Conservation (phyloP, 2,113 vertebrate genomes). For the Triplophysa tibetana region DNA sequence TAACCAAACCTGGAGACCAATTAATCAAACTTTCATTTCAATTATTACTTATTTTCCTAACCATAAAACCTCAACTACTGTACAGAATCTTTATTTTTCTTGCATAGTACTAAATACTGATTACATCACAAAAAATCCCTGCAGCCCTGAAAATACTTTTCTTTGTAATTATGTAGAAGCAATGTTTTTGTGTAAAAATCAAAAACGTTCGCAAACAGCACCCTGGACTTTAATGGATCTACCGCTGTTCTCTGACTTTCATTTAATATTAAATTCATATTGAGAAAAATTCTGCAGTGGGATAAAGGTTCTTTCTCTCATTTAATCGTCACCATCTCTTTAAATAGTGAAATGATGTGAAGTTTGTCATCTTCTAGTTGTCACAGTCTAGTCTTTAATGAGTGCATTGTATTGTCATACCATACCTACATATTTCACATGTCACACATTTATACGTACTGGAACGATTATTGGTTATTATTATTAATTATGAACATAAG, state of each 20-base stretch:
- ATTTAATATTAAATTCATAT: slow-evolving; percentile 50
- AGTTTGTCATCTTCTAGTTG: no score
- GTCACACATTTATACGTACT: no score
- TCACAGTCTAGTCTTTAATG: background rate
- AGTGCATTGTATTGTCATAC: background rate
- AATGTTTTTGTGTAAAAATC: slow-evolving; percentile 13
- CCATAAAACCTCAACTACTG: background rate
- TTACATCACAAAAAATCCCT: background rate
- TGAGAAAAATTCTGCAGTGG: slow-evolving; percentile 53
- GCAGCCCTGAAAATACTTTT: background rate
- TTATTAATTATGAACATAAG: no score
- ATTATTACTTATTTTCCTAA: background rate
- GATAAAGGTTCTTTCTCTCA: slow-evolving; percentile 35
- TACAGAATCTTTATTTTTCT: background rate
- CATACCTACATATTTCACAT: background rate
- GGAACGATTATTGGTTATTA: no score
- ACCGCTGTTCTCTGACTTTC: slow-evolving; percentile 44
- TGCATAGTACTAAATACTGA: background rate
- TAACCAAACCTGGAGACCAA: no score
- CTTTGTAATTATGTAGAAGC: slow-evolving; percentile 28
- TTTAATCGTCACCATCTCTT: slow-evolving; percentile 39
- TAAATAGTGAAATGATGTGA: slow-evolving; percentile 3
- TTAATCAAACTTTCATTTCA: background rate
- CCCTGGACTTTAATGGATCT: slow-evolving; percentile 52
- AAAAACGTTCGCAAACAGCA: slow-evolving; percentile 31